Evolutionary conservation across 2,113 vertebrate species (phyloP).

Genomic region (Proterorhinus semilunaris): DNA sequence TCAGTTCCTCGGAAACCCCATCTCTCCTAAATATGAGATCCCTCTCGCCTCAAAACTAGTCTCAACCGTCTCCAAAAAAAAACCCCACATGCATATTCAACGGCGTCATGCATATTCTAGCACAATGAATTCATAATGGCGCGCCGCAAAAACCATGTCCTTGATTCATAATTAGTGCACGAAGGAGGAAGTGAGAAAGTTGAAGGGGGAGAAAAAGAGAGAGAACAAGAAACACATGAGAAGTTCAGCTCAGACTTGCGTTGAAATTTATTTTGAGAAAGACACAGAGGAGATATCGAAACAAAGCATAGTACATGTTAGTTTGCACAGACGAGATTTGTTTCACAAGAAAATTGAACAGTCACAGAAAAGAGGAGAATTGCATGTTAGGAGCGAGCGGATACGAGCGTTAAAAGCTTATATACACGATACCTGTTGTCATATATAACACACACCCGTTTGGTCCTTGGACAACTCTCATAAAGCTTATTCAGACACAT

Average conservation of each 20-base stretch:
- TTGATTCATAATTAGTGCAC: slow-evolving; percentile 1
- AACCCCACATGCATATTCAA: neutral
- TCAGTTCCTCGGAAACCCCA: too few species aligned
- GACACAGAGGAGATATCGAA: slow-evolving; percentile 64
- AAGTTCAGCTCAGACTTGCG: slow-evolving; percentile 55
- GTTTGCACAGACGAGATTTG: slow-evolving; percentile 68
- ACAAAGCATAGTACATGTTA: slow-evolving; percentile 61
- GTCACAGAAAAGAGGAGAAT: slow-evolving; percentile 57
- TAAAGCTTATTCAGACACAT: slow-evolving; percentile 2
- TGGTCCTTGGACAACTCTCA: slow-evolving; percentile 25
- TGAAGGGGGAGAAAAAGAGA: slow-evolving; percentile 28
- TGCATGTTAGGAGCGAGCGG: slow-evolving; percentile 66
- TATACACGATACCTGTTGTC: slow-evolving; percentile 63
- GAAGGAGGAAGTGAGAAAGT: slow-evolving; percentile 13
- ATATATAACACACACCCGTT: slow-evolving; percentile 28
- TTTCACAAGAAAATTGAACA: slow-evolving; percentile 61
- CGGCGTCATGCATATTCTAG: neutral
- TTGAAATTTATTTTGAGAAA: slow-evolving; percentile 72
- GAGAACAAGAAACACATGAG: slow-evolving; percentile 40
- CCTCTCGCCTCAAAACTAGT: neutral
- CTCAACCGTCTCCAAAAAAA: neutral
- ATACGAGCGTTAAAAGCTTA: slow-evolving; percentile 66
- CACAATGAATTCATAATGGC: neutral
- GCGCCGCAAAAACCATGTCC: slow-evolving; percentile 3
- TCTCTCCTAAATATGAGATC: neutral